phyloP scores from a whole-genome alignment of 1,140 invertebrate genomes.

The Magallana ariakensis region DNA sequence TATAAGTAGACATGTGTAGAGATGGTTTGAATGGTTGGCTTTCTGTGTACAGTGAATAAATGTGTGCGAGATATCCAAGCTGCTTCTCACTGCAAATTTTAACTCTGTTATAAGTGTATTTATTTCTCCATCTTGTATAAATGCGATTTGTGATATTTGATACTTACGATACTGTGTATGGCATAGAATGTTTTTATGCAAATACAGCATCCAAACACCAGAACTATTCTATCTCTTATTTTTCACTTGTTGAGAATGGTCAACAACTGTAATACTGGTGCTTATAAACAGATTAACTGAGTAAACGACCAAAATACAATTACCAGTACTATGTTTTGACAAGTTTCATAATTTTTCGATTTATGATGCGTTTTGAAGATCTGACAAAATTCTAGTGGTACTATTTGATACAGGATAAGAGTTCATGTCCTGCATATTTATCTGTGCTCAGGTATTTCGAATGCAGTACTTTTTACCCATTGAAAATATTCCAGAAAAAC shows the following conservation, averaged over 20 bases:
- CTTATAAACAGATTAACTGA: neutral
- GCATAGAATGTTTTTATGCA: conserved; percentile 52
- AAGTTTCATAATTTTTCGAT: too few relatives aligned
- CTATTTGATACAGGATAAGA: too few relatives aligned
- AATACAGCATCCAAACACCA: conserved; percentile 50
- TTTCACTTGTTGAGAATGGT: too few relatives aligned
- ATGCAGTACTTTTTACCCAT: too few relatives aligned
- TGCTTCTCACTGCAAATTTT: conserved; percentile 35
- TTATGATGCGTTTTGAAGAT: too few relatives aligned
- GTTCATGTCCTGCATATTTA: too few relatives aligned
- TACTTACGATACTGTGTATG: conserved; percentile 48
- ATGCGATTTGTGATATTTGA: conserved; percentile 54
- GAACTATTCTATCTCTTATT: neutral
- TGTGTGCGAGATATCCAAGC: conserved; percentile 27
- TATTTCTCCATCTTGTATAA: conserved; percentile 52
- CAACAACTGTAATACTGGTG: too few relatives aligned
- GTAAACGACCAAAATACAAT: neutral
- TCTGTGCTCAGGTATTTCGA: too few relatives aligned
- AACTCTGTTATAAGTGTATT: conserved; percentile 41
- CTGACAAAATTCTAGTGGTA: too few relatives aligned
- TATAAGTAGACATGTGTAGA: too few relatives aligned
- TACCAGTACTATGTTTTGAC: too few relatives aligned
- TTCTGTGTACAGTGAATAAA: conserved; percentile 11
- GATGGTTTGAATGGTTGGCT: neutral
- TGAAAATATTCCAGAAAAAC: too few relatives aligned